Evolutionary conservation across 2,888 invertebrate species (phyloP).

Genomic region (Teleiodes luculella): DNA sequence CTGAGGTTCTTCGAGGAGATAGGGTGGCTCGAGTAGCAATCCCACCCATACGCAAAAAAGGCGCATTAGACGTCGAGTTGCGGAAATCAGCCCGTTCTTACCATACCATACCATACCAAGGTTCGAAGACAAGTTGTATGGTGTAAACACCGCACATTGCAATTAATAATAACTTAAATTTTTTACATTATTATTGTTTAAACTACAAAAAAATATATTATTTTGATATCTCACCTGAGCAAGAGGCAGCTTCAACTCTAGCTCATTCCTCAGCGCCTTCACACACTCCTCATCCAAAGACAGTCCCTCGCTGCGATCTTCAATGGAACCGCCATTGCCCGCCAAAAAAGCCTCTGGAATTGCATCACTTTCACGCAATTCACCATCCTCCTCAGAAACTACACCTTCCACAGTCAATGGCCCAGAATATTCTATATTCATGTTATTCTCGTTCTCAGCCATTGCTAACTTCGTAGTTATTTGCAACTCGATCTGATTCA

Average conservation of each 20-base stretch:
- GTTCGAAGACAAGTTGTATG: no score
- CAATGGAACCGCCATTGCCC: conserved; percentile 72
- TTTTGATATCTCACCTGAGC: conserved; percentile 80
- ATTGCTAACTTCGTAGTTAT: conserved; percentile 71
- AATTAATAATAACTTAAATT: no score
- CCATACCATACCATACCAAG: no score
- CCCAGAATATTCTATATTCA: conserved; percentile 72
- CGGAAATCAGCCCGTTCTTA: no score
- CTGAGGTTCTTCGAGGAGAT: no score
- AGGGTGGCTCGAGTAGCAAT: no score
- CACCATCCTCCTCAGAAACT: conserved; percentile 40
- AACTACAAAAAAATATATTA: no score
- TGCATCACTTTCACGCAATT: conserved; percentile 44
- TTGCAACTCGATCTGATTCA: conserved; percentile 67
- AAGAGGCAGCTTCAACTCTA: conserved; percentile 83
- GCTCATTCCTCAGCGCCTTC: conserved; percentile 83
- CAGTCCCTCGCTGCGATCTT: conserved; percentile 76
- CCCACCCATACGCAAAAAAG: no score
- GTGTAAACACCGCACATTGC: no score
- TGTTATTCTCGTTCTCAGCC: conserved; percentile 74
- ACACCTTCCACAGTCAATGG: conserved; percentile 59
- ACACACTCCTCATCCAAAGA: conserved; percentile 84
- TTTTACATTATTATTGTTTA: no score
- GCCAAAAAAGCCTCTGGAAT: conserved; percentile 56
- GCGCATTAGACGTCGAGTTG: no score